Evolutionary conservation across 2,113 vertebrate genomes (phyloP).

Genomic region (Mus musculus): GRCm39 chr2:145890001-145890500

Average conservation of each 20-base stretch:
- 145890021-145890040: neutral
- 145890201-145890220: neutral
- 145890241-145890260: neutral
- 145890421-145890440: conserved; percentile 61
- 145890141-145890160: neutral
- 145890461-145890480: conserved; percentile 48
- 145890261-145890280: neutral
- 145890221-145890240: neutral
- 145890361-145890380: neutral
- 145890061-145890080: conserved; percentile 27
- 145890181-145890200: neutral
- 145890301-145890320: neutral
- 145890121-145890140: neutral
- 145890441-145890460: neutral
- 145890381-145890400: neutral
- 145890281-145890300: neutral
- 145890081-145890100: neutral
- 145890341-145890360: neutral
- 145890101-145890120: conserved; percentile 4
- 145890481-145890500: conserved; percentile 72
- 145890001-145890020: neutral
- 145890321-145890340: neutral
- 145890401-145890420: neutral
- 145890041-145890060: neutral
- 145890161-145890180: conserved; percentile 2